Evolutionary conservation across 2,797 vertebrate species (phyloP).

Genomic region (Clarias pachynema): DNA sequence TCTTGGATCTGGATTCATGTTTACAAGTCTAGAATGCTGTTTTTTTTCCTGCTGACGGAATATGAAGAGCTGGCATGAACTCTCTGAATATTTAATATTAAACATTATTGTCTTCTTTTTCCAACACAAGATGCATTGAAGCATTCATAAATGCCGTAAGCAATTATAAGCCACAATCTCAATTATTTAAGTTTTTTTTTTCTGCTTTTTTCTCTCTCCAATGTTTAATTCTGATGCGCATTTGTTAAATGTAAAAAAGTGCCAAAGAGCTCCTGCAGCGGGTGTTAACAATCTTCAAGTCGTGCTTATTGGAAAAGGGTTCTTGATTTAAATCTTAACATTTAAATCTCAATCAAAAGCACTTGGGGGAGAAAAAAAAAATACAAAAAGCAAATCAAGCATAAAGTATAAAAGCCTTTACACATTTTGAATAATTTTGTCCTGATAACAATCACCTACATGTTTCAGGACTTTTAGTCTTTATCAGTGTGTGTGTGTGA

Average conservation of each 20-base stretch:
- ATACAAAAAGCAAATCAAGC: too few species aligned
- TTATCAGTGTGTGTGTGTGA: too few species aligned
- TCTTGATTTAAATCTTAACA: too few species aligned
- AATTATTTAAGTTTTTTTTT: neutral
- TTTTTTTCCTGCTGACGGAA: neutral
- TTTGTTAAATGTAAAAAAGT: neutral
- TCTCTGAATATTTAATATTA: neutral
- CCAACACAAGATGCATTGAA: neutral
- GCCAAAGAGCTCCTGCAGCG: too few species aligned
- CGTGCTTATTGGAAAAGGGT: too few species aligned
- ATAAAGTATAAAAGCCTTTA: too few species aligned
- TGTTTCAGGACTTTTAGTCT: too few species aligned
- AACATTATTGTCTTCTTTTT: neutral
- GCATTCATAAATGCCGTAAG: neutral
- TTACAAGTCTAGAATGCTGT: neutral
- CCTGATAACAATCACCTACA: too few species aligned
- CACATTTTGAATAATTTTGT: too few species aligned
- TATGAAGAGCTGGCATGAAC: neutral
- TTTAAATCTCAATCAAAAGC: too few species aligned
- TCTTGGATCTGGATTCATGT: constrained; percentile 7
- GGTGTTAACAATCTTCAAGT: too few species aligned
- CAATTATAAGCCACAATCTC: neutral
- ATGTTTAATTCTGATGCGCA: neutral
- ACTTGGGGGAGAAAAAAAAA: too few species aligned
- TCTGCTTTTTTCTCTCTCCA: neutral